phyloP scores from a whole-genome alignment of 2,113 vertebrate species.

The Emydocephalus ijimae region DNA sequence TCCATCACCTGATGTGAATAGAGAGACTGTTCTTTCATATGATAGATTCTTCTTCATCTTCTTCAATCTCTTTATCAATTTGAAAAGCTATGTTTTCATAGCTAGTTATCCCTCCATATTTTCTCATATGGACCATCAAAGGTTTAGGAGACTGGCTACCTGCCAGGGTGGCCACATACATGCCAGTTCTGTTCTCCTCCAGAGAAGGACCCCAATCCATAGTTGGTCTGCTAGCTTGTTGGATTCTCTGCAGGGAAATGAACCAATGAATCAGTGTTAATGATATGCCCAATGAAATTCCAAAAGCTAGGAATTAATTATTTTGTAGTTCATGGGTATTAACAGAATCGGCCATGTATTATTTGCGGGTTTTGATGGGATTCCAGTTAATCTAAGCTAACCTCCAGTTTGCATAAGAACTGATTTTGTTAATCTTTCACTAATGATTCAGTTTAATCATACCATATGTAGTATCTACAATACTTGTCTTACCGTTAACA shows the following conservation, averaged over 20 bases:
- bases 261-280: background rate
- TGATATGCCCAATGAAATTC: background rate
- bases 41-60: slow-evolving; percentile 75
- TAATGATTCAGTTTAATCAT: background rate
- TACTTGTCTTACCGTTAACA: background rate
- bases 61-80: slow-evolving; percentile 76
- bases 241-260: slow-evolving; percentile 62
- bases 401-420: background rate
- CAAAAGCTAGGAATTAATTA: background rate
- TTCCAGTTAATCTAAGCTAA: background rate
- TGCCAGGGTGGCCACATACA: slow-evolving; percentile 70
- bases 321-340: background rate
- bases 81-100: slow-evolving; percentile 78
- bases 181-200: slow-evolving; percentile 76
- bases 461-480: background rate
- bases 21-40: slow-evolving; percentile 62
- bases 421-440: background rate
- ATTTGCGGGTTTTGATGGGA: background rate
- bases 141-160: slow-evolving; percentile 79
- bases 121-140: slow-evolving; percentile 80
- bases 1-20: fast-evolving
- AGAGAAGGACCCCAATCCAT: slow-evolving; percentile 77
- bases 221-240: slow-evolving; percentile 73
- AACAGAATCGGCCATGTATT: background rate
- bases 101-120: slow-evolving; percentile 79